Evolutionary conservation across 2,113 vertebrate species (phyloP).

Genomic region (Colossoma macropomum): DNA sequence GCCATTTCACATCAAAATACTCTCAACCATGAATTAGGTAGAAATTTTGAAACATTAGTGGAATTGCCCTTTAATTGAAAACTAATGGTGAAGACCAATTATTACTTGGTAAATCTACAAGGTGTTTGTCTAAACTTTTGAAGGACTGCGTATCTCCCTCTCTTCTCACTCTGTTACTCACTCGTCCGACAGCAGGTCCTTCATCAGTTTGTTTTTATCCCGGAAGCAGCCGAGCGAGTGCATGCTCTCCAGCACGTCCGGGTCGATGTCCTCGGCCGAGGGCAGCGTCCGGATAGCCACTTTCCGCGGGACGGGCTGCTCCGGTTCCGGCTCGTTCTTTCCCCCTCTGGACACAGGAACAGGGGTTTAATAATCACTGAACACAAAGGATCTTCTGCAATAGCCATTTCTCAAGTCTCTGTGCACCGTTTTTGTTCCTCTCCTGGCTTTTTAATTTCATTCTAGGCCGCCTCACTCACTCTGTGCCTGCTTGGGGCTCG

Average conservation of each 20-base stretch:
- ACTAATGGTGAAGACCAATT: no score
- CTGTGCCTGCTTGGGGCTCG: background rate
- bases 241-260: constrained; percentile 98
- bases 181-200: constrained; percentile 97
- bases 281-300: constrained; percentile 93
- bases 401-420: background rate
- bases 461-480: background rate
- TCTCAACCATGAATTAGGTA: no score
- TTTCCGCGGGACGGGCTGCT: constrained; percentile 95
- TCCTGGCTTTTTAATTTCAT: background rate
- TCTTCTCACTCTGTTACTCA: constrained; percentile 63
- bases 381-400: background rate
- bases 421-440: background rate
- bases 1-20: no score
- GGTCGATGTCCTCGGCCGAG: constrained; percentile 93
- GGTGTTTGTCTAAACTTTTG: no score
- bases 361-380: background rate
- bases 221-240: constrained; percentile 98
- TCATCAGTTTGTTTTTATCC: constrained; percentile 95
- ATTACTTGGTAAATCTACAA: no score
- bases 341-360: constrained; percentile 83
- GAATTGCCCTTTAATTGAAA: no score
- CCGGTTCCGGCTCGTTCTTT: constrained; percentile 97
- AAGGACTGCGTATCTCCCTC: no score
- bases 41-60: no score